A percentile compares a stretch with the other conserved stretches of the same genome.
phyloP scores from a whole-genome alignment of 2,797 vertebrate species.

The Geotrypetes seraphini region DNA sequence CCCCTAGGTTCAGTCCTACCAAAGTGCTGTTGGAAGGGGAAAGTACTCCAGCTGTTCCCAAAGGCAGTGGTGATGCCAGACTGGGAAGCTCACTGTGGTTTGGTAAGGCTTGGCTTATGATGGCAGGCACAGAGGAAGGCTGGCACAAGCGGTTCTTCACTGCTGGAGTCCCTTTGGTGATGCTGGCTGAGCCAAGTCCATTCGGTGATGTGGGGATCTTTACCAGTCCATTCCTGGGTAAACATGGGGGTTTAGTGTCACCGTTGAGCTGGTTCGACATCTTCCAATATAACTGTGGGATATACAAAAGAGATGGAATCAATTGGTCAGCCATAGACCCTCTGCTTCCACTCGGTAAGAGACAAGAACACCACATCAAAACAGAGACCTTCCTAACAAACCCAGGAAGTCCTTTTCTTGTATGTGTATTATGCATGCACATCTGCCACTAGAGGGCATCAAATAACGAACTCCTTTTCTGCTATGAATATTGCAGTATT shows the following conservation, averaged over 20 bases:
- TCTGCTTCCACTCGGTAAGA: too few relatives aligned
- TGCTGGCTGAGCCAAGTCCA: slow-evolving; percentile 87
- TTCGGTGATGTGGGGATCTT: slow-evolving; percentile 90
- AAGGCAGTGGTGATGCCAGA: slow-evolving; percentile 64
- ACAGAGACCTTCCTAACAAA: too few relatives aligned
- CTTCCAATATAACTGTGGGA: slow-evolving; percentile 75
- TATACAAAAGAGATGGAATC: not conserved
- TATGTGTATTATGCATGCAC: too few relatives aligned
- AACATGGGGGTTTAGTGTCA: slow-evolving; percentile 90
- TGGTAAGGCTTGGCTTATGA: slow-evolving; percentile 70
- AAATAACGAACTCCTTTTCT: too few relatives aligned
- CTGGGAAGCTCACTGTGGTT: slow-evolving; percentile 73
- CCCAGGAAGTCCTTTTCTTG: too few relatives aligned
- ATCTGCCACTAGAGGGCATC: too few relatives aligned
- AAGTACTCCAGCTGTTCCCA: slow-evolving; percentile 55
- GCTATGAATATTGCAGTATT: too few relatives aligned
- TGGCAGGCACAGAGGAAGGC: slow-evolving; percentile 82
- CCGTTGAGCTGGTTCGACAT: slow-evolving; percentile 82
- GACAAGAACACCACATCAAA: too few relatives aligned
- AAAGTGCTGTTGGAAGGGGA: slow-evolving; percentile 39
- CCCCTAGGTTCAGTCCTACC: slow-evolving; percentile 40
- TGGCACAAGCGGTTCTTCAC: slow-evolving; percentile 95
- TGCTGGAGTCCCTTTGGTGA: slow-evolving; percentile 95
- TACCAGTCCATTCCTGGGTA: slow-evolving; percentile 91
- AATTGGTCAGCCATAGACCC: not conserved